Base-by-base conservation (phyloP, 1,140 invertebrate genomes). In the Apis cerana region DNA sequence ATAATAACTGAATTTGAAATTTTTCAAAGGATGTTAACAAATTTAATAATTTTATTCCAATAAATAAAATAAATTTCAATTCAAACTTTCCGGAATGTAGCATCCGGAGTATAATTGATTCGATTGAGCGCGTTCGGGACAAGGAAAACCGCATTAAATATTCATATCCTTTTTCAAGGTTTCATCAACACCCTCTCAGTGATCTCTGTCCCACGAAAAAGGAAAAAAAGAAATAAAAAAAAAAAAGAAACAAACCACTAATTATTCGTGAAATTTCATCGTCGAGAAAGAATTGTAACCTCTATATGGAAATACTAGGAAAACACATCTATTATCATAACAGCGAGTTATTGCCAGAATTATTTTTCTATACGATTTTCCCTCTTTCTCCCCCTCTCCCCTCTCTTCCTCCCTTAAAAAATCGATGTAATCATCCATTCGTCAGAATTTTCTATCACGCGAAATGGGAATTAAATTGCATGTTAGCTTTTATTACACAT, bases 131-230 rank as follows among this genome's bases (percentile, higher is more conserved):
- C 11, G 19, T 43, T 58, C n/a, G n/a, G 21, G 0, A 8, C 7
- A 15, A n/a, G 43, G 8, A 58, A 58, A 71, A 56, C 17, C 52
- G 27, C 27, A 72, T 72, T 21, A 33, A 72, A 43, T 72, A 72
- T 72, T 72, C 54, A 72, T 72, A 11, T 33, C 19, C 27, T 13
- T 72, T 72, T 71, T 56, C 48, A 50, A 15, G 21, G 48, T 21
- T 50, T n/a, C 69, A 54, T 52, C 50, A 15, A 33, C 15, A 19
- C 10, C n/a, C n/a, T n/a, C n/a, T 9, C 15, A 9, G 3, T 10
- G 13, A 15, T 70, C 15, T 50, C 12, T 23, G 10, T 27, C 21
- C 23, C 10, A 10, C 43, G 48, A 48, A 54, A 71, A 43, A 43
- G 0, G 3, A 7, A 43, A 7, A 43, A 7, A 0, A 7, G 7